These are phyloP conservation scores for Polyploca ridens DNA, from an alignment of 2,888 invertebrate genomes.

Conservation along the genomic window DNA sequence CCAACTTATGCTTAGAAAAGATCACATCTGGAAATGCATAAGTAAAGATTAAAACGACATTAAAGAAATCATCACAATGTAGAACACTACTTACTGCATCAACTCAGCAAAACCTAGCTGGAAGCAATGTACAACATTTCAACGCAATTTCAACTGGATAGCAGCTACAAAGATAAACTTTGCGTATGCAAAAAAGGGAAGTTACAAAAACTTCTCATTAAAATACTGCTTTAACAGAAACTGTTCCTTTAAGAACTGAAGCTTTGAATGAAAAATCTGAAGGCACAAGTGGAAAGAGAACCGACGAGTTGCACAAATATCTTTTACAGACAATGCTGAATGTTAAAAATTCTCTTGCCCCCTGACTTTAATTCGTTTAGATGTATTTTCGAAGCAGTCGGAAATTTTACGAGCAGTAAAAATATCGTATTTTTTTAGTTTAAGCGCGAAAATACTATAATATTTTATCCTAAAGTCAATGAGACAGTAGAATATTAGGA, in stretches of 20 bases:
- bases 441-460: no score
- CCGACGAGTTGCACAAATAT: constrained; percentile 16
- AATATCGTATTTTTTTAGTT: not conserved
- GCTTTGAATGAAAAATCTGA: constrained; percentile 11
- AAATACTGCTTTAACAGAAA: constrained; percentile 1
- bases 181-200: constrained; percentile 1
- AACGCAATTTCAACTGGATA: not conserved
- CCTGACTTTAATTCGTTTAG: constrained; percentile 1
- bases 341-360: constrained; percentile 17
- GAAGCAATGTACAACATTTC: not conserved
- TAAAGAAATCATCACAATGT: no score
- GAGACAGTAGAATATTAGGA: no score
- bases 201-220: constrained; percentile 4
- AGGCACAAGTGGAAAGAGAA: constrained; percentile 14
- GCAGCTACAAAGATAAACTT: constrained; percentile 15
- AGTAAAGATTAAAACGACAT: no score
- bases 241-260: not conserved
- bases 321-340: constrained; percentile 13
- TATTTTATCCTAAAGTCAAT: no score
- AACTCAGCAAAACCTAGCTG: not conserved
- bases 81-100: no score
- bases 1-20: no score
- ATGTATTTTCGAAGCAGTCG: not conserved
- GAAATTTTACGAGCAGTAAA: not conserved
- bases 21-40: no score